These are phyloP conservation scores for Ceramica pisi DNA, from an alignment of 2,888 invertebrate species.

Conservation along the genomic window DNA sequence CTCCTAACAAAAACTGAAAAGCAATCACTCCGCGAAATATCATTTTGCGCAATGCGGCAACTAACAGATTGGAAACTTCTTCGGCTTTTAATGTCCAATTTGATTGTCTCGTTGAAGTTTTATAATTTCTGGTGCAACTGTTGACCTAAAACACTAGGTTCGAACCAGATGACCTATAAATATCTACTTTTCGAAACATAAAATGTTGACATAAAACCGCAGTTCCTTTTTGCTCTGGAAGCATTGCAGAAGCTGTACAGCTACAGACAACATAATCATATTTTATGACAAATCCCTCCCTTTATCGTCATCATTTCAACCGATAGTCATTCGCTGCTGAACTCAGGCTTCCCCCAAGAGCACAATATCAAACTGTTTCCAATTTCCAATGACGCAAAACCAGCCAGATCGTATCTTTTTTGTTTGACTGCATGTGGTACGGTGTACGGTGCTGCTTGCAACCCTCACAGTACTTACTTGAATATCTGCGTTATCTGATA, in stretches of 20 bases:
- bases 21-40: slow-evolving; percentile 15
- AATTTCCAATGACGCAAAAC: not conserved
- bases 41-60: slow-evolving; percentile 19
- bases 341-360: too few relatives aligned
- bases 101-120: not conserved
- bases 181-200: not conserved
- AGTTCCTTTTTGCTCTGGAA: not conserved
- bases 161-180: not conserved
- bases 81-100: not conserved
- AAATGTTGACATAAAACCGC: not conserved
- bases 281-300: too few relatives aligned
- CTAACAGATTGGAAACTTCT: not conserved
- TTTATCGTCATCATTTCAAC: too few relatives aligned
- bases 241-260: not conserved
- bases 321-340: too few relatives aligned
- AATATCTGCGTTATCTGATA: not conserved
- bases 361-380: not conserved
- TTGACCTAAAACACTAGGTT: not conserved
- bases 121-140: not conserved
- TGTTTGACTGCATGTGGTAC: not conserved
- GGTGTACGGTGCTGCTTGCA: not conserved
- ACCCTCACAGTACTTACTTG: not conserved
- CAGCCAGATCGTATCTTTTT: not conserved
- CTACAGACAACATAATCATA: not conserved
- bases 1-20: slow-evolving; percentile 15